phyloP scores from a whole-genome alignment of 2,113 vertebrate species.

The Chinchilla lanigera region DNA sequence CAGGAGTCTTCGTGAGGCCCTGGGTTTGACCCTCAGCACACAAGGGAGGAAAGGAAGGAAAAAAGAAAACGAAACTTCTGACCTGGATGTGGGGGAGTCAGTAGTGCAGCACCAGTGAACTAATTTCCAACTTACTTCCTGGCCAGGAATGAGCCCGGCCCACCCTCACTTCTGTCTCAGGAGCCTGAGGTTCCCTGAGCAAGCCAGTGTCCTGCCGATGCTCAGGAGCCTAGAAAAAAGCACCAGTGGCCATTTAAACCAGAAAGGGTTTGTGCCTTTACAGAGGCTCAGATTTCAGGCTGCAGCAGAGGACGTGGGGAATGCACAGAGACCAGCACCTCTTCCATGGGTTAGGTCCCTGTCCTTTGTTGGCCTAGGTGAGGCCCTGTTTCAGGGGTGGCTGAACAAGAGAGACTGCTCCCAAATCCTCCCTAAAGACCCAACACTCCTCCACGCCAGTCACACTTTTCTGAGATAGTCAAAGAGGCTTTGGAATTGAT shows the following conservation, averaged over 20 bases:
- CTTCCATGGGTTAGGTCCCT: background rate
- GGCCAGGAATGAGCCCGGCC: background rate
- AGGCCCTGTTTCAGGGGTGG: constrained; percentile 22
- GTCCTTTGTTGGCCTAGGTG: background rate
- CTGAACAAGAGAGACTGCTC: background rate
- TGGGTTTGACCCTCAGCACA: background rate
- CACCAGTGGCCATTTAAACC: background rate
- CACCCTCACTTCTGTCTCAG: background rate
- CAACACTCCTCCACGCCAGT: background rate
- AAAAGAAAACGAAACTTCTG: background rate
- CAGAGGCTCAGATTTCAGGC: background rate
- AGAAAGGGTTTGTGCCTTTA: background rate
- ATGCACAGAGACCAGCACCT: background rate
- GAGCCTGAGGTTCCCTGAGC: background rate
- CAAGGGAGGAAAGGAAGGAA: background rate
- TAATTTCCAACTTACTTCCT: background rate
- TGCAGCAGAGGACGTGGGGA: background rate
- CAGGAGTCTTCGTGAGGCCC: background rate
- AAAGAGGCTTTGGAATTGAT: background rate
- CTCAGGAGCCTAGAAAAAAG: background rate
- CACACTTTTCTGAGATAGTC: background rate
- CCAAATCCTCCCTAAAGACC: background rate
- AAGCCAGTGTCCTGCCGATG: background rate
- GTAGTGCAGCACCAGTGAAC: background rate
- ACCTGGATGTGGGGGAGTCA: background rate